A percentile compares a stretch with the other conserved stretches of the same genome.
Evolutionary conservation across 2,888 invertebrate species (phyloP).

Genomic region (Pandemis corylana): DNA sequence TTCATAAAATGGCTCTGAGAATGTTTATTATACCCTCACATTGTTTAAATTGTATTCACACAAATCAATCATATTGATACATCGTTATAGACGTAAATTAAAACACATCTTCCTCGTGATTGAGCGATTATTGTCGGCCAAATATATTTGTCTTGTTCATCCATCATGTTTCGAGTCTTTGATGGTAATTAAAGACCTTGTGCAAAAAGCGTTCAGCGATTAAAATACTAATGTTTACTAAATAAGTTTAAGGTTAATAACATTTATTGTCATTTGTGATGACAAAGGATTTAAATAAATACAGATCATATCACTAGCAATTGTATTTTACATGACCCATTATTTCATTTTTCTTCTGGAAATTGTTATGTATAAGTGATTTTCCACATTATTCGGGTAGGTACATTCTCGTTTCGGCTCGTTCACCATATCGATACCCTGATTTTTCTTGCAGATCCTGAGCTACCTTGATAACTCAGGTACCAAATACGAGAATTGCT

Average conservation of each 20-base stretch:
- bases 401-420: too few relatives aligned
- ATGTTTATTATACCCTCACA: neutral
- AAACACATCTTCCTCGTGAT: slow-evolving; percentile 37
- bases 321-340: too few relatives aligned
- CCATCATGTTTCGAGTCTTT: slow-evolving; percentile 25
- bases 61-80: slow-evolving; percentile 38
- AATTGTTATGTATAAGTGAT: too few relatives aligned
- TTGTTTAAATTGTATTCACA: slow-evolving; percentile 20
- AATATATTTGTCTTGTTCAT: slow-evolving; percentile 13
- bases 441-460: too few relatives aligned
- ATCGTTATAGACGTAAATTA: slow-evolving; percentile 36
- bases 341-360: too few relatives aligned
- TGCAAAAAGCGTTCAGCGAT: neutral
- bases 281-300: neutral
- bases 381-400: too few relatives aligned
- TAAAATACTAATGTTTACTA: neutral
- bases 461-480: too few relatives aligned
- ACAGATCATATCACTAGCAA: too few relatives aligned
- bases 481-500: too few relatives aligned
- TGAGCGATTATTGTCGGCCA: slow-evolving; percentile 40
- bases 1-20: neutral
- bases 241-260: neutral
- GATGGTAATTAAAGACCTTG: neutral
- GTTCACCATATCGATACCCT: too few relatives aligned
- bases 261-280: neutral